Percentiles rank a stretch among this genome's conserved stretches.
phyloP scores from a whole-genome alignment of 1,140 invertebrate genomes.

The Harlomillsia oculata region DNA sequence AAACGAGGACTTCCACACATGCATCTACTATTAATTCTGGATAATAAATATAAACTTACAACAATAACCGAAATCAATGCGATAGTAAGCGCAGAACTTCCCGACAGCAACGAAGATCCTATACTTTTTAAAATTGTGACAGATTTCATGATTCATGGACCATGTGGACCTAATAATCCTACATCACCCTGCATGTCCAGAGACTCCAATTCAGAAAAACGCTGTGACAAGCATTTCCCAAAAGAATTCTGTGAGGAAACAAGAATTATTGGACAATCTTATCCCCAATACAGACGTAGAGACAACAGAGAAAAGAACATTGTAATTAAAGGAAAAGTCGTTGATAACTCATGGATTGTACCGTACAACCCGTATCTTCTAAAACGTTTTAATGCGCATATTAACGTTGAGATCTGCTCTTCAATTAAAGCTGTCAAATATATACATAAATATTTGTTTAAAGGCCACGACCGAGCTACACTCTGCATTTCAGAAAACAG shows the following conservation, averaged over 20 bases:
- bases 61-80: conserved; percentile 32
- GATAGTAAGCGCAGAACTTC: conserved; percentile 33
- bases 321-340: too few species aligned
- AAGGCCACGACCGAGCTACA: conserved; percentile 23
- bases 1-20: conserved; percentile 22
- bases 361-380: conserved; percentile 46
- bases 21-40: conserved; percentile 30
- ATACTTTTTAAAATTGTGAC: conserved; percentile 14
- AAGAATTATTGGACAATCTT: conserved; percentile 7
- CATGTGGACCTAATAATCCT: conserved; percentile 31
- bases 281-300: conserved; percentile 7
- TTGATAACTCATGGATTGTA: conserved; percentile 47
- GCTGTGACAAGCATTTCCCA: conserved; percentile 24
- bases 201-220: too few species aligned
- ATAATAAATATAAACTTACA: conserved; percentile 26
- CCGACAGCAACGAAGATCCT: conserved; percentile 30
- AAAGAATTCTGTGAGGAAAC: conserved; percentile 12
- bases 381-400: conserved; percentile 44
- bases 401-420: conserved; percentile 46
- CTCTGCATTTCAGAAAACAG: too few species aligned
- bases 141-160: conserved; percentile 30
- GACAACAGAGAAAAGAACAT: neutral
- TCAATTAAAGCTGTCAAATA: conserved; percentile 48
- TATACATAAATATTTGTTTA: conserved; percentile 37
- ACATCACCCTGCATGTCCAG: conserved; percentile 37